Base-by-base conservation (phyloP, 2,113 vertebrate genomes). In the Eubucco bourcierii region DNA sequence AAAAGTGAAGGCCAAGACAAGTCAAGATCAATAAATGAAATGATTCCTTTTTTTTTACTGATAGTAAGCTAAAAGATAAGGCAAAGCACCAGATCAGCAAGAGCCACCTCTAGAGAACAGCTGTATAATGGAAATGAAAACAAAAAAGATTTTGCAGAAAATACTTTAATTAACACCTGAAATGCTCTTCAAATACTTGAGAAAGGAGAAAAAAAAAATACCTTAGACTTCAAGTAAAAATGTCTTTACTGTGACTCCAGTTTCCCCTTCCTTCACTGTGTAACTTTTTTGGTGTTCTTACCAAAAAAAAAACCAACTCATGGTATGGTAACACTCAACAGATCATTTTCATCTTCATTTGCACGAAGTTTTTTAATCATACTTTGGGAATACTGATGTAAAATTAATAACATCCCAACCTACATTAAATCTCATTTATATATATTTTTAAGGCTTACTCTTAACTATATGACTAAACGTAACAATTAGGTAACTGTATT, bases 171-270 rank as follows among this genome's bases (percentile, higher is more conserved):
- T 80, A 74, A 12, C 37, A 73, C 13, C 39, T 63, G 29, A 63
- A 81, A 82, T 34, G 67, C 4, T 72, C 34, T 11, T 27, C 29
- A 68, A 85, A 83, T 14, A 67, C 12, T 75, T 94, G 23, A 74
- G 10, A 78, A 61, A 16, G 10, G 10, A 7, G 0, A 1, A 28
- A 2, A 2, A 8, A 39, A 52, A 58, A 46, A 17, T 46, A 17
- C 15, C 44, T 46, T 46, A 16, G 44, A 46, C 44, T 17, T 66
- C 4, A 75, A 76, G 15, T 47, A 47, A 85, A 87, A 90, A 58
- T 7, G 4, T 34, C 23, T 91, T 82, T 29, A 47, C 6, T 24
- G 56, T 29, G 88, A 53, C 5, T 81, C 23, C 28, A 50, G 55
- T 3, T 53, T 6, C 6, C 21, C 16, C 6, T 34, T 46, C 20